Conservation (phyloP, 2,888 invertebrate genomes). For the Ormyrus labotus region DNA sequence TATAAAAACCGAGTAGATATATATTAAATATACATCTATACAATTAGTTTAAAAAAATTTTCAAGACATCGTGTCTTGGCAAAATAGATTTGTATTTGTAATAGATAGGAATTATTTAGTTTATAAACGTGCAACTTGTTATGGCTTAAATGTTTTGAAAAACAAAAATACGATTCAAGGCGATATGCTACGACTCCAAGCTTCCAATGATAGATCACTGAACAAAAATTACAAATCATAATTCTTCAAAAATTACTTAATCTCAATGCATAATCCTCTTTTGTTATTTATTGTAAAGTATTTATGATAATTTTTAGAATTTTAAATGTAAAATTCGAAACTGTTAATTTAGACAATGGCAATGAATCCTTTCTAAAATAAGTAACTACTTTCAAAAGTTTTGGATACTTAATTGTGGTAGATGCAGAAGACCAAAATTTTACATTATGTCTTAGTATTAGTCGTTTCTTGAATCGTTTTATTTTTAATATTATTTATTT, state of each 20-base stretch:
- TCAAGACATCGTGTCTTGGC: conserved; percentile 33
- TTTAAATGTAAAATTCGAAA: too few relatives aligned
- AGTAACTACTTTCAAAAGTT: conserved; percentile 18
- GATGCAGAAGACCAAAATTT: conserved; percentile 23
- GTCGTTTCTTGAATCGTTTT: conserved; percentile 14
- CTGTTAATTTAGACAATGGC: not conserved
- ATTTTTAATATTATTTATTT: conserved; percentile 8
- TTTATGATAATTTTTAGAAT: too few relatives aligned
- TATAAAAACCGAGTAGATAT: conserved; percentile 45
- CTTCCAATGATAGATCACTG: conserved; percentile 12
- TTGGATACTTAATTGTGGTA: conserved; percentile 27
- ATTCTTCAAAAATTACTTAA: not conserved
- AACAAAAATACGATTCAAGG: conserved; percentile 22
- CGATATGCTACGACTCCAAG: not conserved
- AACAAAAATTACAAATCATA: conserved; percentile 6
- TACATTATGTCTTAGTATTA: conserved; percentile 17
- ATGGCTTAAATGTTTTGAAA: conserved; percentile 26
- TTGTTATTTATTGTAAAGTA: too few relatives aligned
- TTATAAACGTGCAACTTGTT: conserved; percentile 28
- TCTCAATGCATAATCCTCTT: too few relatives aligned
- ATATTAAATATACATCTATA: conserved; percentile 38
- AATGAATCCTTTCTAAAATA: not conserved
- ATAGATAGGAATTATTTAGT: conserved; percentile 43
- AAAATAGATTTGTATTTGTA: conserved; percentile 46
- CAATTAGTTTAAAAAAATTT: conserved; percentile 28